A percentile compares a stretch with the other conserved stretches of the same genome.
These are phyloP conservation scores for Knipowitschia caucasica DNA, from an alignment of 2,797 vertebrate genomes.

Conservation along the genomic window DNA sequence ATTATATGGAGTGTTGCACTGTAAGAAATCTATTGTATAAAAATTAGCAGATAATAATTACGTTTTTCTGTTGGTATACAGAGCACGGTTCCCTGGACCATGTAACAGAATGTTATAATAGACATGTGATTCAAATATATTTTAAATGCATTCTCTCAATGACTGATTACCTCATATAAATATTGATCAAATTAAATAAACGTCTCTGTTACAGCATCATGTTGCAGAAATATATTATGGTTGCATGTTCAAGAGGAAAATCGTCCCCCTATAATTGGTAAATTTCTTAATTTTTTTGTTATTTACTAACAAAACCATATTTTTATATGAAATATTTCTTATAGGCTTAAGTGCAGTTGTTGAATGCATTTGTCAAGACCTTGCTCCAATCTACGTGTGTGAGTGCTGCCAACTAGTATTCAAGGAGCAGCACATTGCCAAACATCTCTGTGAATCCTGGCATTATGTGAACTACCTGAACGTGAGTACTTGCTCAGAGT, in stretches of 20 bases:
- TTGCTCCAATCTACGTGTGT: slow-evolving; percentile 37
- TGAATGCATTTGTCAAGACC: slow-evolving; percentile 26
- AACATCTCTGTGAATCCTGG: slow-evolving; percentile 19
- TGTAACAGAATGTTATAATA: no score
- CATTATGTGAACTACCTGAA: not conserved
- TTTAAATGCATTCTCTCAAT: no score
- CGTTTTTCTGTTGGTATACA: no score
- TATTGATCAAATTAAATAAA: no score
- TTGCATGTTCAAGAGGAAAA: slow-evolving; percentile 13
- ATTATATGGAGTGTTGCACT: not conserved
- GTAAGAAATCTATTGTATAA: no score
- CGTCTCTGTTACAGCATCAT: slow-evolving; percentile 10
- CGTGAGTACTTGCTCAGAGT: slow-evolving; percentile 26
- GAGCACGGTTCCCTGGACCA: no score
- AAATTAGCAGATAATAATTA: no score
- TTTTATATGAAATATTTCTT: not conserved
- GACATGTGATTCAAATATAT: no score
- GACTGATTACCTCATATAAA: no score
- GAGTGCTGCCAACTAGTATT: slow-evolving; percentile 31
- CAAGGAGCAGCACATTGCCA: slow-evolving; percentile 14
- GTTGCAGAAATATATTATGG: slow-evolving; percentile 4
- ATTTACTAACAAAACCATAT: not conserved
- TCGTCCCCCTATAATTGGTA: slow-evolving; percentile 40
- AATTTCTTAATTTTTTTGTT: not conserved
- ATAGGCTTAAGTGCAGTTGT: slow-evolving; percentile 31